phyloP scores from a whole-genome alignment of 2,888 invertebrate species.

The Meteorus cinctellus region DNA sequence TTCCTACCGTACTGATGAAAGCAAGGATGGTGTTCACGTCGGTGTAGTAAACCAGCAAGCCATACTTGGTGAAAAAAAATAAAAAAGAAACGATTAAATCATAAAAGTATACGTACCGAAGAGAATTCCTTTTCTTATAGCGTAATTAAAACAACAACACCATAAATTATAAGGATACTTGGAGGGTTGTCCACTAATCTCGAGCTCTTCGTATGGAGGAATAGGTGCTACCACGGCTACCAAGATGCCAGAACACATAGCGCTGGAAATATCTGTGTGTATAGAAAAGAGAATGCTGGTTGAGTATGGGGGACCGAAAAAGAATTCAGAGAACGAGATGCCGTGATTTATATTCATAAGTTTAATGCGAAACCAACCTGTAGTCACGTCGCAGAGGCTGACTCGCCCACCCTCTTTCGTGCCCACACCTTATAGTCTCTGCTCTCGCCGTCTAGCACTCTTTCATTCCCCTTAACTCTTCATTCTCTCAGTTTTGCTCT shows the following conservation, averaged over 20 bases:
- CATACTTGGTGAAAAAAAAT: background rate
- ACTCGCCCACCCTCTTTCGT: constrained; percentile 40
- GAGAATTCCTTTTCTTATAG: background rate
- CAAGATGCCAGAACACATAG: constrained; percentile 1
- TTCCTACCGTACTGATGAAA: constrained; percentile 12
- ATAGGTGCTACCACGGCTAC: background rate
- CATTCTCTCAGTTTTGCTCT: constrained; percentile 10
- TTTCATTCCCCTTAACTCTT: constrained; percentile 25
- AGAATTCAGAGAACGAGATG: constrained; percentile 47
- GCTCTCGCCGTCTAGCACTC: constrained; percentile 17
- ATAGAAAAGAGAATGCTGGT: constrained; percentile 37
- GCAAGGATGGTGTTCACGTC: constrained; percentile 3
- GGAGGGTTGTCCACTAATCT: constrained; percentile 3
- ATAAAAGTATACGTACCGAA: background rate
- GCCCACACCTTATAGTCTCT: constrained; percentile 26
- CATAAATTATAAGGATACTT: constrained; percentile 2
- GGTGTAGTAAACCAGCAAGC: background rate
- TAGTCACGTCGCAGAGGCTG: constrained; percentile 63
- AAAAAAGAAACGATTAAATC: background rate
- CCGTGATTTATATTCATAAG: constrained; percentile 70
- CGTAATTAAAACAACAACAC: constrained; percentile 4
- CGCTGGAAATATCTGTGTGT: background rate
- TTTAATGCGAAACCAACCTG: constrained; percentile 67
- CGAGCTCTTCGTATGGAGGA: constrained; percentile 9
- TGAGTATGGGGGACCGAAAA: constrained; percentile 40